Base-by-base conservation (phyloP, 1,140 invertebrate species). In the Ladona fulva region DNA sequence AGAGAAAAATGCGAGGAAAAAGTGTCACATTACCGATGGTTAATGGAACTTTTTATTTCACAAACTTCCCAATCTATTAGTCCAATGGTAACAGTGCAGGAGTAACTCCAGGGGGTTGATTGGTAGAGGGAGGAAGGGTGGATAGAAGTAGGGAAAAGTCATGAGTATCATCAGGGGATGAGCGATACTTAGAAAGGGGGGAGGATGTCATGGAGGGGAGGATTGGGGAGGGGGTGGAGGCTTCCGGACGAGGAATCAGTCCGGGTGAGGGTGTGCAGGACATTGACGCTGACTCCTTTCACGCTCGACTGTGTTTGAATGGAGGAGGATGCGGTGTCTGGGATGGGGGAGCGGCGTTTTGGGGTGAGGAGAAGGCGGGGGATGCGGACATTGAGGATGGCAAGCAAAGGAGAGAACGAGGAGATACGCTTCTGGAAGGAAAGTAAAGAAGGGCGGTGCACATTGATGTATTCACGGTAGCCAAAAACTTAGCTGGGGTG, bases 241-340 rank as follows among this genome's bases (percentile, higher is more conserved):
- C 44, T 52, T 52, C 44, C 44, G 44, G 44, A 52, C 44, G 19
- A 10, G 44, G 44, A 19, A n/a, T 52, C 44, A 10, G 44, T 19
- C 44, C 10, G 19, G 44, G 52, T 22, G 52, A 12, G 52, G 52
- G 52, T 66, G 52, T 66, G 52, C 16, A 66, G 52, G 52, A 66
- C 52, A 22, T 66, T 66, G 52, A 66, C 52, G 52, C 52, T 66
- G 16, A 16, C 52, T 66, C 52, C 52, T 66, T 66, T 66, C 52
- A 66, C 52, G 52, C 52, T 66, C 52, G 16, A 66, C 52, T 66
- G 52, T 66, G 52, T 66, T 66, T 66, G 52, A 66, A 66, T 66
- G 52, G 52, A 66, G 52, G 12, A 19, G 52, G 52, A 66, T 66
- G 52, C 52, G 3, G 52, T 19, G 44, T 11, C 44, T 10, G 44